Evolutionary conservation across 1,140 invertebrate genomes (phyloP).

Genomic region (Apis mellifera): Amel_HAv3.1 CM009945.2:7286501-7287000

Average conservation of each 20-base stretch:
- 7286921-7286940: constrained; percentile 67
- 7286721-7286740: constrained; percentile 66
- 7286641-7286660: neutral
- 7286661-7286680: neutral
- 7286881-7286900: neutral
- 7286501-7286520: neutral
- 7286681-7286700: neutral
- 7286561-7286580: neutral
- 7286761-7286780: constrained; percentile 38
- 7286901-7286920: constrained; percentile 58
- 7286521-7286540: neutral
- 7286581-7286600: neutral
- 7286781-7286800: constrained; percentile 64
- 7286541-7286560: neutral
- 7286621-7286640: neutral
- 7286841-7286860: constrained; percentile 62
- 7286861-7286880: constrained; percentile 39
- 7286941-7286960: constrained; percentile 57
- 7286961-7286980: constrained; percentile 59
- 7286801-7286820: constrained; percentile 61
- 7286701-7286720: constrained; percentile 44
- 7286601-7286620: too few relatives aligned
- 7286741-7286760: constrained; percentile 60
- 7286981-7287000: constrained; percentile 38
- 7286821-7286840: constrained; percentile 54